Conservation (phyloP, 2,113 vertebrate genomes). For the Dasyprocta punctata region DNA sequence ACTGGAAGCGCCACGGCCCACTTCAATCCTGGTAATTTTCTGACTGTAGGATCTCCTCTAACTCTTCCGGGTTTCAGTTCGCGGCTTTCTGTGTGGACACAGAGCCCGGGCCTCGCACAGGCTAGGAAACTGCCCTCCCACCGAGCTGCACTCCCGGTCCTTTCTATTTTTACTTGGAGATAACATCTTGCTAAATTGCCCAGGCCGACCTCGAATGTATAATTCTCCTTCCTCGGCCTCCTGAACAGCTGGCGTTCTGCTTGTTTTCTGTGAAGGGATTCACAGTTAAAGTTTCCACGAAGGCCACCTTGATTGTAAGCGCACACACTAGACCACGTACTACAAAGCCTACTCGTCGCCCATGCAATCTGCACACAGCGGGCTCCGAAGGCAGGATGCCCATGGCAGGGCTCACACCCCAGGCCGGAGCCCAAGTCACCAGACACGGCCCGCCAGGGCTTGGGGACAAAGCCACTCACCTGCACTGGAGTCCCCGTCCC, state of each 20-base stretch:
- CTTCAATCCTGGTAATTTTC: not conserved
- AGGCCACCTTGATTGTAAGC: not conserved
- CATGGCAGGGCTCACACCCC: too few species aligned
- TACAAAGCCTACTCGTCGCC: not conserved
- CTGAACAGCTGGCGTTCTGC: not conserved
- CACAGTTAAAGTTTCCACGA: not conserved
- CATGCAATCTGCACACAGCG: not conserved
- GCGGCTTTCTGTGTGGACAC: too few species aligned
- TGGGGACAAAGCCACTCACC: not conserved
- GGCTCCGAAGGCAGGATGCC: too few species aligned
- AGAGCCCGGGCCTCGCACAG: not conserved
- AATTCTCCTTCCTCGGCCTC: not conserved
- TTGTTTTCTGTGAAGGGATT: not conserved
- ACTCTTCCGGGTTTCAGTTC: too few species aligned
- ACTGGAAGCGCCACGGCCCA: accelerated
- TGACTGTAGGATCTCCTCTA: not conserved
- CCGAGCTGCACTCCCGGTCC: not conserved
- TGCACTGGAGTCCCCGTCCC: not conserved
- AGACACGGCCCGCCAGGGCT: not conserved
- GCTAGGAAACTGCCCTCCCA: not conserved
- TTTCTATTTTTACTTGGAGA: not conserved
- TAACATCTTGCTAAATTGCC: not conserved
- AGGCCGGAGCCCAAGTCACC: not conserved
- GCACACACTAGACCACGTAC: not conserved
- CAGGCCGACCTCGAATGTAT: not conserved